Percentiles rank a stretch among this genome's conserved stretches.
Conservation (phyloP, 2,113 vertebrate genomes). For the Mirza zaza region DNA sequence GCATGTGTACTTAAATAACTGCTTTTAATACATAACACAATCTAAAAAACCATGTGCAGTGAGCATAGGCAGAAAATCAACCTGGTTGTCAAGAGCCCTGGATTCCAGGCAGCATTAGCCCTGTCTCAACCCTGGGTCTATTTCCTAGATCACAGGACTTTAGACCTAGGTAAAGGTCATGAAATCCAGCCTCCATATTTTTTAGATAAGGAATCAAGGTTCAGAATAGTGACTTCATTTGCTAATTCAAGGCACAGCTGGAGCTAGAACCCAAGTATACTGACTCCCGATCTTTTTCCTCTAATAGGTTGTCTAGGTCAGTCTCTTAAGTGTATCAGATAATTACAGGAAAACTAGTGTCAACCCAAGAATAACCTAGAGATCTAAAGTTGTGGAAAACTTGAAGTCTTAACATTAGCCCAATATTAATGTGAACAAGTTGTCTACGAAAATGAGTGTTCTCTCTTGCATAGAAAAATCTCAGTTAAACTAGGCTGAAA, state of each 20-base stretch:
- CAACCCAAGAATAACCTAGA: not conserved
- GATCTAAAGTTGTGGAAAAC: not conserved
- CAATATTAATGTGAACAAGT: not conserved
- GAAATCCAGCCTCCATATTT: not conserved
- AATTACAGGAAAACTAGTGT: not conserved
- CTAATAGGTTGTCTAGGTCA: not conserved
- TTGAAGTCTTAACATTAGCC: not conserved
- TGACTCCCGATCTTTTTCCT: not conserved
- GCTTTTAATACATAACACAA: not conserved
- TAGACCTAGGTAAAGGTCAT: not conserved
- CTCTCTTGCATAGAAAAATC: not conserved
- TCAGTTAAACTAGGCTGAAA: not conserved
- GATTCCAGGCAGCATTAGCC: not conserved
- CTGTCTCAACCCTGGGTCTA: not conserved
- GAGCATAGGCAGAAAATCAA: not conserved
- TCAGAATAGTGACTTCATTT: not conserved
- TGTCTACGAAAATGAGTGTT: constrained; percentile 31
- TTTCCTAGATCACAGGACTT: not conserved
- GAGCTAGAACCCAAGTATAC: not conserved
- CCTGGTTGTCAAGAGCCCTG: not conserved
- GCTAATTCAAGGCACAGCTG: not conserved
- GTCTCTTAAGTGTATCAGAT: not conserved
- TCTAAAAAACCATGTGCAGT: not conserved
- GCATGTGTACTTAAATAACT: not conserved
- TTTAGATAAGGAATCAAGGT: not conserved